phyloP scores from a whole-genome alignment of 2,888 invertebrate genomes.

The Hybos culiciformis region DNA sequence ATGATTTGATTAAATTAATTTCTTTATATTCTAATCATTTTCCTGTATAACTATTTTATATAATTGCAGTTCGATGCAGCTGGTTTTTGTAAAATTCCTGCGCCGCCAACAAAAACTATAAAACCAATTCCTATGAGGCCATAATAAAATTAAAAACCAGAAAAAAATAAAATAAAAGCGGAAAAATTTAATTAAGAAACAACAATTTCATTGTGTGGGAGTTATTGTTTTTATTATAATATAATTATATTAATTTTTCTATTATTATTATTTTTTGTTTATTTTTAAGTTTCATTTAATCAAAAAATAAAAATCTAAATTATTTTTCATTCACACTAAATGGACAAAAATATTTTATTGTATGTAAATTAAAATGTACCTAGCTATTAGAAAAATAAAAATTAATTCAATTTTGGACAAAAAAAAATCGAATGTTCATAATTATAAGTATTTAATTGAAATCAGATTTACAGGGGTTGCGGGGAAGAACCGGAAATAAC shows the following conservation, averaged over 20 bases:
- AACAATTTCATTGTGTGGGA: background rate
- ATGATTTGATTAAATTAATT: too few relatives aligned
- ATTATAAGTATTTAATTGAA: too few relatives aligned
- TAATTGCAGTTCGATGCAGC: constrained; percentile 79
- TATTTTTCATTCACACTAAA: background rate
- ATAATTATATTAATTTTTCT: background rate
- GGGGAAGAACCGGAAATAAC: too few relatives aligned
- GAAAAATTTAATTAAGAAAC: background rate
- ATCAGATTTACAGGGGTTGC: too few relatives aligned
- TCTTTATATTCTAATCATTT: too few relatives aligned
- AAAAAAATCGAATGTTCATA: background rate
- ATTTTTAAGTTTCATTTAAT: background rate
- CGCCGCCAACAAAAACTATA: constrained; percentile 64
- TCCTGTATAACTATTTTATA: too few relatives aligned
- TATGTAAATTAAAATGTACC: background rate
- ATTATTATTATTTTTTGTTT: background rate
- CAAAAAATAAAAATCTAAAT: too few relatives aligned
- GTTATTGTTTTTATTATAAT: background rate
- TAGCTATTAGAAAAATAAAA: background rate
- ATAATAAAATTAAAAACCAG: background rate
- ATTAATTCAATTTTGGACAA: background rate
- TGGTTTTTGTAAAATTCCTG: constrained; percentile 70
- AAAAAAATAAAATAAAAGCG: background rate
- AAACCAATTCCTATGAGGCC: constrained; percentile 44
- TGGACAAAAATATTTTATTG: background rate